Evolutionary conservation across 2,113 vertebrate genomes (phyloP).

Genomic region (Notothenia rossii): DNA sequence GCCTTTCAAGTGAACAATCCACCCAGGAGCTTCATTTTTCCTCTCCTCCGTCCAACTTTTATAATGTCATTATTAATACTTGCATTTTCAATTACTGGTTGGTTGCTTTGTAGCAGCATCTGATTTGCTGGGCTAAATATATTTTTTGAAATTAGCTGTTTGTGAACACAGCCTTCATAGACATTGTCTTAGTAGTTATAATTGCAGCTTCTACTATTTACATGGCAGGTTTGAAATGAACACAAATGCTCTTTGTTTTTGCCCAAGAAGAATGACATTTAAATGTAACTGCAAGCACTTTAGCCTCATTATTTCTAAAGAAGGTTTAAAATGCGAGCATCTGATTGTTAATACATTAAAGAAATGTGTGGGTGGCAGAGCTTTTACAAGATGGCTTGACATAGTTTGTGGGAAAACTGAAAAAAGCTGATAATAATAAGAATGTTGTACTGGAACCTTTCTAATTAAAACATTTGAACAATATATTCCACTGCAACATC

Average conservation of each 20-base stretch:
- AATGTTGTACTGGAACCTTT: background rate
- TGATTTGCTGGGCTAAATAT: slow-evolving; percentile 15
- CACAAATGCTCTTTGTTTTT: background rate
- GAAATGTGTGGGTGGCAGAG: slow-evolving; percentile 5
- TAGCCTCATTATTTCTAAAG: background rate
- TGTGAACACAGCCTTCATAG: slow-evolving; percentile 17
- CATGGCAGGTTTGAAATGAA: background rate
- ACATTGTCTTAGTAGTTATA: slow-evolving; percentile 3
- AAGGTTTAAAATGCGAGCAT: background rate
- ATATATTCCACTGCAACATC: background rate
- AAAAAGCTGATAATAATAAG: background rate
- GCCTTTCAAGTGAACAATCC: slow-evolving; percentile 37
- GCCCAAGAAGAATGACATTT: background rate
- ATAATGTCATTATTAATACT: slow-evolving; percentile 37
- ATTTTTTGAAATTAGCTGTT: slow-evolving; percentile 26
- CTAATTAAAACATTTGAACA: background rate
- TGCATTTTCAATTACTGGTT: slow-evolving; percentile 41
- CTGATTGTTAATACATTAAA: slow-evolving; percentile 16
- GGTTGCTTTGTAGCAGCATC: slow-evolving; percentile 35
- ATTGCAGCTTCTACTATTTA: slow-evolving; percentile 8
- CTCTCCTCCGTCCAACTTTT: slow-evolving; percentile 29
- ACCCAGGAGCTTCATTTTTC: slow-evolving; percentile 1
- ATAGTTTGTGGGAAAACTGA: slow-evolving; percentile 15
- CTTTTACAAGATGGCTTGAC: slow-evolving; percentile 13
- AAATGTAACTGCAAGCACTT: slow-evolving; percentile 26